phyloP scores from a whole-genome alignment of 2,113 vertebrate genomes.

The Pheucticus melanocephalus region DNA sequence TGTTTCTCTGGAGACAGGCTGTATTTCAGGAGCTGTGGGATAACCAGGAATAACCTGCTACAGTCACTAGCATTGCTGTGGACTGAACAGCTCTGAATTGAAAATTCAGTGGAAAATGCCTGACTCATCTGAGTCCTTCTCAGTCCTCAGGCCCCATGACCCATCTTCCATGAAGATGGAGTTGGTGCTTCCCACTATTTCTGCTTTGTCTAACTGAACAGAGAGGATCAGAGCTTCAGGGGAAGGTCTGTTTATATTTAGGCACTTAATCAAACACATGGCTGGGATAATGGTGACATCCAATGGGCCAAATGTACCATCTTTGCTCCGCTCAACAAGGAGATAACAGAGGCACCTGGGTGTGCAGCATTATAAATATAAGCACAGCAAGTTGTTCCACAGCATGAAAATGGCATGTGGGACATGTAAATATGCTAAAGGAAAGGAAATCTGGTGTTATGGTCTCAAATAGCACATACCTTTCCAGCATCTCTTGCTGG shows the following conservation, averaged over 20 bases:
- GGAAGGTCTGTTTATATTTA: neutral
- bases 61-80: neutral
- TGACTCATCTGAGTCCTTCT: neutral
- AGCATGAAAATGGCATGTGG: neutral
- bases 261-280: neutral
- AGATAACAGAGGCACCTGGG: neutral
- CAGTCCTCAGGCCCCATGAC: neutral
- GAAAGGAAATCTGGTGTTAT: constrained; percentile 39
- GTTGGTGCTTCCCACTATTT: neutral
- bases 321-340: neutral
- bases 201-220: neutral
- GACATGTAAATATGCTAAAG: neutral
- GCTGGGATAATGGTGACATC: neutral
- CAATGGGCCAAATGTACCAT: neutral
- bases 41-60: neutral
- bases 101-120: neutral
- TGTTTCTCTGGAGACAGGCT: neutral
- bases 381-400: neutral
- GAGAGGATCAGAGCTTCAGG: neutral
- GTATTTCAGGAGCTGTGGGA: neutral
- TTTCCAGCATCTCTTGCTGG: constrained; percentile 28
- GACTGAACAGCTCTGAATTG: neutral
- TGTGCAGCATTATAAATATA: neutral
- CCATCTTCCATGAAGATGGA: neutral
- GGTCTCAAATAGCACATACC: neutral